phyloP scores from a whole-genome alignment of 2,113 vertebrate genomes.

The Passer domesticus region DNA sequence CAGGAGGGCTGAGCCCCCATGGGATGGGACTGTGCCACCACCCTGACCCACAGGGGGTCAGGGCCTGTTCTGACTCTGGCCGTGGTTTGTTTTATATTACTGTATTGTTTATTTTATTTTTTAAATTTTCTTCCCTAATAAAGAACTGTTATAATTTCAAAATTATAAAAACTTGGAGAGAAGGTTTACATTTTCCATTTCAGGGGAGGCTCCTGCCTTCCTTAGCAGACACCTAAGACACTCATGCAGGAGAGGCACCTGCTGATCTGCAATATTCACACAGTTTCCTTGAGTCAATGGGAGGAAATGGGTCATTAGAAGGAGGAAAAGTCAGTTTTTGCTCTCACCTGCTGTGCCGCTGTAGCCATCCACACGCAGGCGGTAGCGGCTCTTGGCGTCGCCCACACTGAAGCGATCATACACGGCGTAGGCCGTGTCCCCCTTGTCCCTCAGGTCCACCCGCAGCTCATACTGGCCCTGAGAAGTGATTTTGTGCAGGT shows the following conservation, averaged over 20 bases:
- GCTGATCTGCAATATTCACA: not conserved
- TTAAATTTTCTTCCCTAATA: not conserved
- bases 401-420: slow-evolving; percentile 90
- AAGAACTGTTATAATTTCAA: not conserved
- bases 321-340: rapidly evolving
- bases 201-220: not conserved
- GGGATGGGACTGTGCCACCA: not conserved
- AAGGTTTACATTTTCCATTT: not conserved
- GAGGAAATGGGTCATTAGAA: not conserved
- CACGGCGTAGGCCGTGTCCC: slow-evolving; percentile 85
- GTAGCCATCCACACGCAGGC: slow-evolving; percentile 90
- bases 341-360: slow-evolving; percentile 89
- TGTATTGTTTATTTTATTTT: not conserved
- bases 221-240: not conserved
- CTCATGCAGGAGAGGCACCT: not conserved
- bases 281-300: rapidly evolving
- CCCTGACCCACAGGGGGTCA: not conserved
- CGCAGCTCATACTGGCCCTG: slow-evolving; percentile 91
- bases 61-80: not conserved
- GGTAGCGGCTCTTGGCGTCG: slow-evolving; percentile 87
- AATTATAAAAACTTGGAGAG: not conserved
- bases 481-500: slow-evolving; percentile 91
- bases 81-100: not conserved
- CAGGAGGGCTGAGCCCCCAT: not conserved
- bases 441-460: slow-evolving; percentile 89